Conservation (phyloP, 2,888 invertebrate species). For the Drosophila flavopinicola region DNA sequence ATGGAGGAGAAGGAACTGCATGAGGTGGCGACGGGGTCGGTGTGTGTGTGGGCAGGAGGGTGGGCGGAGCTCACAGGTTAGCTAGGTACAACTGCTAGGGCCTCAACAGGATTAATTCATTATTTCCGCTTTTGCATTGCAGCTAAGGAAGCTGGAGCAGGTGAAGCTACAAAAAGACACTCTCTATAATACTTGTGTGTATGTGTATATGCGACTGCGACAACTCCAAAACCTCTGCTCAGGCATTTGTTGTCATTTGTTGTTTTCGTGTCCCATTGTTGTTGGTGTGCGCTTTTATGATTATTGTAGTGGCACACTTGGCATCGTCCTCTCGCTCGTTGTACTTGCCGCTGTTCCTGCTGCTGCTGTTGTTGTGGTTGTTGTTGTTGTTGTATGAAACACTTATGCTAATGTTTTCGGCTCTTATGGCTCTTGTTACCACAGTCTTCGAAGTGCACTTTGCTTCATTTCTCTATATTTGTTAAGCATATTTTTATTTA, state of each 20-base stretch:
- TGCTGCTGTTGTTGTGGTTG: constrained; percentile 24
- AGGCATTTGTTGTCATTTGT: constrained; percentile 54
- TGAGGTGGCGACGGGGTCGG: background rate
- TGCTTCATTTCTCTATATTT: constrained; percentile 77
- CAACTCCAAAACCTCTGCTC: constrained; percentile 56
- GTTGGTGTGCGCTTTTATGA: constrained; percentile 76
- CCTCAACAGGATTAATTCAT: constrained; percentile 84
- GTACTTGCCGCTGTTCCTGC: constrained; percentile 20
- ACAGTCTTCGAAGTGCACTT: constrained; percentile 78
- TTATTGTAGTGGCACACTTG: constrained; percentile 72
- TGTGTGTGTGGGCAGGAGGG: background rate
- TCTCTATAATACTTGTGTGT: constrained; percentile 4
- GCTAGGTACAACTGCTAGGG: constrained; percentile 50
- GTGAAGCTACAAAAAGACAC: constrained; percentile 47
- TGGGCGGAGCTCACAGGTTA: background rate
- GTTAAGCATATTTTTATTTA: constrained; percentile 72
- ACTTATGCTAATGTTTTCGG: constrained; percentile 72
- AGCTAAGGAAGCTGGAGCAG: constrained; percentile 29
- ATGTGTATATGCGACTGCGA: constrained; percentile 39
- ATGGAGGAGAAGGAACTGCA: too few relatives aligned
- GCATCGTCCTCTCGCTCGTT: constrained; percentile 27
- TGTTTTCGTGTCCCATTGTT: constrained; percentile 34
- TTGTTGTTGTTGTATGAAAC: constrained; percentile 46
- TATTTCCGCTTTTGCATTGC: constrained; percentile 71
- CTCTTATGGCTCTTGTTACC: constrained; percentile 62